phyloP scores from a whole-genome alignment of 2,888 invertebrate species.

The Colletes collaris region DNA sequence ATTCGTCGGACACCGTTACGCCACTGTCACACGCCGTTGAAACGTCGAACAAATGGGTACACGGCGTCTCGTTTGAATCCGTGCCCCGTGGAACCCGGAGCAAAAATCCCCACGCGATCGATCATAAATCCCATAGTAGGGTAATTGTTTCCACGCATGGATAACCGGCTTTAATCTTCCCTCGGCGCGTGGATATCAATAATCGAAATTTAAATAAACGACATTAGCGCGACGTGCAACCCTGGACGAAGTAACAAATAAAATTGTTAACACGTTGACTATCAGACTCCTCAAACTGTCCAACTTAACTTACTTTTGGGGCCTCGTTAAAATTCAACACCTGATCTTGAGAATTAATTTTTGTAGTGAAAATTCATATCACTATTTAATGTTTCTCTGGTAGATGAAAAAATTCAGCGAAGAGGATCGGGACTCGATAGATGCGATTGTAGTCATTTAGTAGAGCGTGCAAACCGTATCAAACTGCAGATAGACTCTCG shows the following conservation, averaged over 20 bases:
- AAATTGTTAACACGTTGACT: too few relatives aligned
- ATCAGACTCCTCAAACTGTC: too few relatives aligned
- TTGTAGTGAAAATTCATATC: too few relatives aligned
- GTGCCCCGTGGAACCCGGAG: conserved; percentile 19
- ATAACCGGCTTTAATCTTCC: background rate
- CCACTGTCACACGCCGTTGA: conserved; percentile 42
- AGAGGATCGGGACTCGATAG: background rate
- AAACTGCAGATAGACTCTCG: background rate
- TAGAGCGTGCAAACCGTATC: conserved; percentile 5
- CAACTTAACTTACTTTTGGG: too few relatives aligned
- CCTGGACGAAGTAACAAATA: too few relatives aligned
- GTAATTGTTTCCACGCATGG: conserved; percentile 49
- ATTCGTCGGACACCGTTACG: conserved; percentile 48
- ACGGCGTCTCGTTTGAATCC: conserved; percentile 55
- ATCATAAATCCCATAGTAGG: conserved; percentile 20
- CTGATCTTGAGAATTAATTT: too few relatives aligned
- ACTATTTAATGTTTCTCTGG: too few relatives aligned
- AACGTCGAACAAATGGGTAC: conserved; percentile 58
- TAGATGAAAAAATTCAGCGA: too few relatives aligned
- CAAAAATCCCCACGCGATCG: conserved; percentile 38
- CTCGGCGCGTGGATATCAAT: too few relatives aligned
- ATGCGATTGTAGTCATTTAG: conserved; percentile 5
- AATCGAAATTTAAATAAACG: too few relatives aligned
- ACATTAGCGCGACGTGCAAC: too few relatives aligned
- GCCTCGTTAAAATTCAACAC: too few relatives aligned